These are phyloP conservation scores for Patella pellucida DNA, from an alignment of 2,888 invertebrate species.

Conservation along the genomic window DNA sequence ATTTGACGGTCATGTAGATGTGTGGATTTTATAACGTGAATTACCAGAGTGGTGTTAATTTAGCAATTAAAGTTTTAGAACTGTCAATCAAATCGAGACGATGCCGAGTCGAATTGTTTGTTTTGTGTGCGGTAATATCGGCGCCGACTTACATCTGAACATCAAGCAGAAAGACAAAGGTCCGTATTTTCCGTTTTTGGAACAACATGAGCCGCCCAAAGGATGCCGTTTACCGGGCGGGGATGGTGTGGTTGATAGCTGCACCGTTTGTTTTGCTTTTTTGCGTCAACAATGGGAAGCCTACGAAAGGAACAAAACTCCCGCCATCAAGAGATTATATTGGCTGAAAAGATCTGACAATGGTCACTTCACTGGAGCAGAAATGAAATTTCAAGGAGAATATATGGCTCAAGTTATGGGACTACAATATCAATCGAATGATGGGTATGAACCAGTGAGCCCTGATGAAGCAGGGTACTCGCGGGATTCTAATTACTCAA, in stretches of 20 bases:
- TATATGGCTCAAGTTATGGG: constrained; percentile 89
- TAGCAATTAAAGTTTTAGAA: background rate
- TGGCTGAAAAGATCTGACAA: constrained; percentile 94
- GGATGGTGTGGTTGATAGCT: constrained; percentile 78
- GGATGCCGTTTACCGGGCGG: constrained; percentile 74
- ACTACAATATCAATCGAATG: constrained; percentile 60
- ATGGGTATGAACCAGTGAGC: constrained; percentile 32
- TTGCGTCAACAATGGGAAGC: constrained; percentile 93
- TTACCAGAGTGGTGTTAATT: too few relatives aligned
- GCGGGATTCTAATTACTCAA: constrained; percentile 16
- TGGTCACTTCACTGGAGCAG: constrained; percentile 80
- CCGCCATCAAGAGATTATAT: constrained; percentile 88
- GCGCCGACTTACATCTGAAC: constrained; percentile 54
- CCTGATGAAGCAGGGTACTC: constrained; percentile 27
- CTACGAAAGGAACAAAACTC: constrained; percentile 87
- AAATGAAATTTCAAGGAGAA: constrained; percentile 89
- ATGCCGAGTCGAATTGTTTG: constrained; percentile 62
- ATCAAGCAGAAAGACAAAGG: constrained; percentile 57
- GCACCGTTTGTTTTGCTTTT: constrained; percentile 88
- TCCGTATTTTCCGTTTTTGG: constrained; percentile 92
- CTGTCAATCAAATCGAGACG: constrained; percentile 15
- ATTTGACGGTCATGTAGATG: too few relatives aligned
- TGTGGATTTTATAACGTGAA: too few relatives aligned
- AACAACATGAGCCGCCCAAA: constrained; percentile 87
- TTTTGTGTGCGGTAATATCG: constrained; percentile 69